These are phyloP conservation scores for Bradypodion pumilum DNA, from an alignment of 2,797 vertebrate species.

Conservation along the genomic window DNA sequence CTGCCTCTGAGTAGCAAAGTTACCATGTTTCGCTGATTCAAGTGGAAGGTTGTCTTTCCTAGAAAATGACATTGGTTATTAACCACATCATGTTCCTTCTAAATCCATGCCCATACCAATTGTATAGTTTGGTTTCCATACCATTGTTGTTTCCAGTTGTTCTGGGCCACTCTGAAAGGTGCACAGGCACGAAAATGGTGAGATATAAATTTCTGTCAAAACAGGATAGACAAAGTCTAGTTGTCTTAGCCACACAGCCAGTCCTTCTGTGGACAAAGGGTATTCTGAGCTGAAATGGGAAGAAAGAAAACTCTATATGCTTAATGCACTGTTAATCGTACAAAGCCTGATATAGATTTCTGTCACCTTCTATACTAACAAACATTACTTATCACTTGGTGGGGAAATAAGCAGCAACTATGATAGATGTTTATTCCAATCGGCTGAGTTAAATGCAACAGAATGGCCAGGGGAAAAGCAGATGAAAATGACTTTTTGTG, in stretches of 20 bases:
- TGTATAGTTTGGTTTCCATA: not conserved
- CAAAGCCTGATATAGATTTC: slow-evolving; percentile 75
- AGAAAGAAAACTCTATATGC: slow-evolving; percentile 51
- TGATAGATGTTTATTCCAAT: slow-evolving; percentile 74
- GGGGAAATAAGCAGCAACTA: slow-evolving; percentile 45
- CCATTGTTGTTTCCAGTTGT: not conserved
- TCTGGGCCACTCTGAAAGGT: not conserved
- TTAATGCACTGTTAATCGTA: slow-evolving; percentile 76
- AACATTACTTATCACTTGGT: slow-evolving; percentile 69
- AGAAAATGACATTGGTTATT: too few species aligned
- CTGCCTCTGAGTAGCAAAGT: too few species aligned
- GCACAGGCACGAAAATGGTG: not conserved
- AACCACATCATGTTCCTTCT: not conserved
- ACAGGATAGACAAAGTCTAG: not conserved
- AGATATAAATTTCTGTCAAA: not conserved
- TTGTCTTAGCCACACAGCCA: not conserved
- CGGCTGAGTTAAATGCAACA: slow-evolving; percentile 72
- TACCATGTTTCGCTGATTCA: too few species aligned
- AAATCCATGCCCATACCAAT: not conserved
- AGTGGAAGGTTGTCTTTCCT: too few species aligned
- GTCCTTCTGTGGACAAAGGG: slow-evolving; percentile 37
- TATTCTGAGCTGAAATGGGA: slow-evolving; percentile 44
- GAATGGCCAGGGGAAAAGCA: slow-evolving; percentile 72
- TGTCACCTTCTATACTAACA: slow-evolving; percentile 74
- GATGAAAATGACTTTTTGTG: slow-evolving; percentile 65